phyloP scores from a whole-genome alignment of 2,888 invertebrate genomes.

The Neria commutata region DNA sequence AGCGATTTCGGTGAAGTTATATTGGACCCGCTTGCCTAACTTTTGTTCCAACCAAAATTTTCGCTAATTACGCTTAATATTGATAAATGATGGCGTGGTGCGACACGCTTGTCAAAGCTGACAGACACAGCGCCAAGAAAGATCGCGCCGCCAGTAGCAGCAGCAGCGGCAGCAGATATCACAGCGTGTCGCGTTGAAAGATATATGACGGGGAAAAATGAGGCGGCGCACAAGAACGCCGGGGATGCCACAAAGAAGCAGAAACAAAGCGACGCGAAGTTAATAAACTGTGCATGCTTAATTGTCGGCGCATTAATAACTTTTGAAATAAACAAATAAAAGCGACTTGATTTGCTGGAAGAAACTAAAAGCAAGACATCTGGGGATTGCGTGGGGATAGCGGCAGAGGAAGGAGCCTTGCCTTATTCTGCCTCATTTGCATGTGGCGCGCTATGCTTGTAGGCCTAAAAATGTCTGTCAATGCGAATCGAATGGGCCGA shows the following conservation, averaged over 20 bases:
- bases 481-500: background rate
- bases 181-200: background rate
- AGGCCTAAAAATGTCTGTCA: background rate
- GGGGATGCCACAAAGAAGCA: background rate
- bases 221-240: background rate
- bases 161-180: background rate
- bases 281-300: conserved; percentile 53
- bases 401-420: background rate
- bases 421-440: background rate
- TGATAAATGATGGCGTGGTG: conserved; percentile 45
- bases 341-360: background rate
- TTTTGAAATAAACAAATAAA: too few species aligned
- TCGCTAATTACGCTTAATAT: conserved; percentile 53
- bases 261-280: background rate
- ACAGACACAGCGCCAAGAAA: background rate
- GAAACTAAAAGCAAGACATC: background rate
- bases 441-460: background rate
- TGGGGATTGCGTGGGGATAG: too few species aligned
- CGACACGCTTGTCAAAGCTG: conserved; percentile 5
- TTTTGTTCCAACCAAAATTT: conserved; percentile 22
- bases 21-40: too few species aligned
- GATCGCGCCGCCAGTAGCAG: background rate
- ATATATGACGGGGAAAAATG: background rate
- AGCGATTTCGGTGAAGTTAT: background rate
- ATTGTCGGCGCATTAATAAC: conserved; percentile 51